Percentiles rank a stretch among this genome's conserved stretches.
These are phyloP conservation scores for Alosa sapidissima DNA, from an alignment of 2,797 vertebrate species.

Conservation along the genomic window DNA sequence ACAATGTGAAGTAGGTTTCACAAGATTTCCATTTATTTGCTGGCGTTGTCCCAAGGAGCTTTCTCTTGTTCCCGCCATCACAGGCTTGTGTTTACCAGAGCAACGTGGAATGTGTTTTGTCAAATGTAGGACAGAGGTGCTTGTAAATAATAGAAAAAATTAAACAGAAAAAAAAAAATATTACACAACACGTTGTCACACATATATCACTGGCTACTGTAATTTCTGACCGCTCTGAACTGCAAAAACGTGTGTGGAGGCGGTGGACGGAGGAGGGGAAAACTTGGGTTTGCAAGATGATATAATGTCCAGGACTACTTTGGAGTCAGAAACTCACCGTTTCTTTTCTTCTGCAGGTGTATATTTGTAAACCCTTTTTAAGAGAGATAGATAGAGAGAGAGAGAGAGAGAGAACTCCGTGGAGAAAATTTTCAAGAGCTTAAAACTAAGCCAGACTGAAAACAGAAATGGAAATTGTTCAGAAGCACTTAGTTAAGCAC, in stretches of 20 bases:
- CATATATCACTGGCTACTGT: slow-evolving; percentile 61
- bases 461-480: slow-evolving; percentile 31
- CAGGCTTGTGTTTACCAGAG: slow-evolving; percentile 50
- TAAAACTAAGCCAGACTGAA: slow-evolving; percentile 20
- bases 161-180: slow-evolving; percentile 47
- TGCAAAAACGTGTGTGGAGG: slow-evolving; percentile 31
- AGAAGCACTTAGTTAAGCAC: slow-evolving; percentile 62
- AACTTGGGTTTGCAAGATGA: slow-evolving; percentile 47
- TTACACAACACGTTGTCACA: slow-evolving; percentile 56
- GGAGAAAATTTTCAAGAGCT: slow-evolving; percentile 3
- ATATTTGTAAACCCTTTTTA: slow-evolving; percentile 51
- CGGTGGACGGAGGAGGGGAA: slow-evolving; percentile 27
- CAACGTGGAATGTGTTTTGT: slow-evolving; percentile 59
- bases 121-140: slow-evolving; percentile 60
- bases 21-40: slow-evolving; percentile 48
- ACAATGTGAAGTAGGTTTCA: slow-evolving; percentile 56
- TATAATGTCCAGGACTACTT: slow-evolving; percentile 56
- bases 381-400: slow-evolving; percentile 27
- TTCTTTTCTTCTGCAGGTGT: slow-evolving; percentile 50
- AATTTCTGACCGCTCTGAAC: slow-evolving; percentile 55
- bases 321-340: slow-evolving; percentile 50
- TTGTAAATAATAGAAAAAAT: slow-evolving; percentile 55
- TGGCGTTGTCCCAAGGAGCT: slow-evolving; percentile 40
- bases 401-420: background rate
- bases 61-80: slow-evolving; percentile 39